Conservation (phyloP, 2,113 vertebrate genomes). For the Zapornia atra region DNA sequence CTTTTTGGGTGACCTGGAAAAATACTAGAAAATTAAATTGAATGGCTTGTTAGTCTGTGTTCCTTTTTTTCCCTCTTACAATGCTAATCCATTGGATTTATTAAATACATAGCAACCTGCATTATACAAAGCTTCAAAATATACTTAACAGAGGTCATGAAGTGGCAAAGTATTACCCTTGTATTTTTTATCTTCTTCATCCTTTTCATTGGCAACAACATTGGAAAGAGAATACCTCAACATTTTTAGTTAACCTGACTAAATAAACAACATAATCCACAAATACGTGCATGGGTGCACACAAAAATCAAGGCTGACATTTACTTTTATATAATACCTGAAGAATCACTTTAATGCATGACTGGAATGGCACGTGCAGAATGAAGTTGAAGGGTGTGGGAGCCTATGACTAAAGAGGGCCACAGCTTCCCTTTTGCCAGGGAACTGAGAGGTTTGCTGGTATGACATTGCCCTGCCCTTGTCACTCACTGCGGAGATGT, state of each 20-base stretch:
- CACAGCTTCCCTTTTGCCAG: conserved; percentile 4
- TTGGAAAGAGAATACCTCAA: background rate
- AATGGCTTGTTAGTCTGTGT: background rate
- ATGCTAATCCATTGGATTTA: conserved; percentile 36
- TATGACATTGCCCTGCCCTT: background rate
- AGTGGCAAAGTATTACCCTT: background rate
- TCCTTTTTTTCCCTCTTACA: background rate
- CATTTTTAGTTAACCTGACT: conserved; percentile 6
- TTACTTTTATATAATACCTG: conserved; percentile 51
- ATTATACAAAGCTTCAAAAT: conserved; percentile 5
- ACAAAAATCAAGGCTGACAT: background rate
- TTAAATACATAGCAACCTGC: conserved; percentile 31
- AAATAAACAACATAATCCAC: conserved; percentile 34
- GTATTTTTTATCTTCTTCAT: conserved; percentile 40
- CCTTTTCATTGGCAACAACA: conserved; percentile 8
- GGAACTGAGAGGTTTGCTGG: background rate
- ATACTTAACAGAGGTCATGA: conserved; percentile 1
- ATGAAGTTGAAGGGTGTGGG: conserved; percentile 29
- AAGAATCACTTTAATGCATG: conserved; percentile 30
- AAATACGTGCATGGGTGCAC: background rate
- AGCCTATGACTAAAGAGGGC: conserved; percentile 34
- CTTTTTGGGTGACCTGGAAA: conserved; percentile 34
- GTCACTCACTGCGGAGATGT: accelerated
- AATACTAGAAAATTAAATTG: conserved; percentile 3
- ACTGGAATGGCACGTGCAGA: conserved; percentile 44